Base-by-base conservation (phyloP, 2,113 vertebrate genomes). In the Bubalus kerabau region DNA sequence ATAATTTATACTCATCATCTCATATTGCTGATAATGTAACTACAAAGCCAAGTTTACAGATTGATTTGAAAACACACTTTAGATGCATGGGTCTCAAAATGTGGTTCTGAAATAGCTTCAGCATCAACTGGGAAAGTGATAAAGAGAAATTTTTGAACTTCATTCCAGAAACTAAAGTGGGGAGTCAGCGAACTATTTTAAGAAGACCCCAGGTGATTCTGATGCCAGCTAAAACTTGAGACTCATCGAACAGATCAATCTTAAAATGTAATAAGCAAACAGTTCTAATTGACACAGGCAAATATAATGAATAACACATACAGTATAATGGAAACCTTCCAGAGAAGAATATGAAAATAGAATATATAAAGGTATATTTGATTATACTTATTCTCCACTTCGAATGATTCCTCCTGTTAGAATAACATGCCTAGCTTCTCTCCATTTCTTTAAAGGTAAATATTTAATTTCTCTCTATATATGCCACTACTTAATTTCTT, bases 11-110 rank as follows among this genome's bases (percentile, higher is more conserved):
- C 10, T 96, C 56, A 97, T 97, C 95, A 89, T 48, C 96, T 90
- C 0, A 98, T 78, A 92, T 52, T 0, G 95, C 28, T 93, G 94
- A 78, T 87, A 87, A 23, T 97, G 97, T 96, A 97, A 50, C 32
- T 96, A 76, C 90, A 98, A 97, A 32, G 95, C 98, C 91, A 97
- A 94, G 88, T 88, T 97, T 81, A 95, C 21, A 97, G 54, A 90
- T 40, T 95, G 19, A 57, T 97, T 98, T 96, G 97, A 96, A 97
- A 96, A 94, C 52, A 87, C 57, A 71, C 4, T 13, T 52, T 89
- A 59, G 16, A 40, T 50, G 56, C 21, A 76, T 40, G 50, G 5
- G 56, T 91, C 86, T 95, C 59, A 87, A 87, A 96, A 59, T 62
- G 28, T 50, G 59, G 32, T 54, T 92, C 30, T 2, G 1, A 92